Conservation (phyloP, 2,113 vertebrate species). For the Engystomops pustulosus region DNA sequence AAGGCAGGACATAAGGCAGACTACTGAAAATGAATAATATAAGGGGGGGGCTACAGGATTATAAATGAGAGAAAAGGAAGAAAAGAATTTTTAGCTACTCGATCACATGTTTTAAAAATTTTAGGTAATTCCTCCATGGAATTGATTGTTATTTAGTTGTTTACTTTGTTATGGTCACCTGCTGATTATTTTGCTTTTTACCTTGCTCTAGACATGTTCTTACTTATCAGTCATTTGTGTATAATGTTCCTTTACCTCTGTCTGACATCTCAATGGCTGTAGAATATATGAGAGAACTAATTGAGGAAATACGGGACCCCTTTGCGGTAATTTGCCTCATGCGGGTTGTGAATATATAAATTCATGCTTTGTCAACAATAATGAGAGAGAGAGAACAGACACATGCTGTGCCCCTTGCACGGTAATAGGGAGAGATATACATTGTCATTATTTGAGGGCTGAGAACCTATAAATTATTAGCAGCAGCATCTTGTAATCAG, state of each 20-base stretch:
- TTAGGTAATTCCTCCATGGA: neutral
- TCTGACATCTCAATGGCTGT: slow-evolving; percentile 66
- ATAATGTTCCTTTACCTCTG: slow-evolving; percentile 62
- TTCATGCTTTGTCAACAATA: slow-evolving; percentile 66
- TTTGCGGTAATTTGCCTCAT: slow-evolving; percentile 61
- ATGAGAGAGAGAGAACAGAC: slow-evolving; percentile 64
- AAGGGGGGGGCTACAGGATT: too few species aligned
- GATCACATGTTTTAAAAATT: too few species aligned
- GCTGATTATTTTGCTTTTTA: neutral
- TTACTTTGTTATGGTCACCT: neutral
- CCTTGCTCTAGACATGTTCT: neutral
- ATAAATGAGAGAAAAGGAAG: too few species aligned
- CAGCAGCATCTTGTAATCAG: slow-evolving; percentile 22
- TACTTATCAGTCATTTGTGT: neutral
- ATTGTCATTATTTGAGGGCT: slow-evolving; percentile 62
- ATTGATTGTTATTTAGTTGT: too few species aligned
- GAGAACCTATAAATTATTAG: slow-evolving; percentile 61
- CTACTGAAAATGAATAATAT: too few species aligned
- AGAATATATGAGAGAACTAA: slow-evolving; percentile 62
- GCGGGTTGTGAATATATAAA: slow-evolving; percentile 61
- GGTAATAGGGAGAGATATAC: slow-evolving; percentile 61
- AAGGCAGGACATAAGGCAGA: too few species aligned
- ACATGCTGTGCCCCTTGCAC: slow-evolving; percentile 63
- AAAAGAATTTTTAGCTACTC: too few species aligned
- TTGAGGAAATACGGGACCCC: slow-evolving; percentile 59